Evolutionary conservation across 2,113 vertebrate species (phyloP).

Genomic region (Chionomys nivalis): DNA sequence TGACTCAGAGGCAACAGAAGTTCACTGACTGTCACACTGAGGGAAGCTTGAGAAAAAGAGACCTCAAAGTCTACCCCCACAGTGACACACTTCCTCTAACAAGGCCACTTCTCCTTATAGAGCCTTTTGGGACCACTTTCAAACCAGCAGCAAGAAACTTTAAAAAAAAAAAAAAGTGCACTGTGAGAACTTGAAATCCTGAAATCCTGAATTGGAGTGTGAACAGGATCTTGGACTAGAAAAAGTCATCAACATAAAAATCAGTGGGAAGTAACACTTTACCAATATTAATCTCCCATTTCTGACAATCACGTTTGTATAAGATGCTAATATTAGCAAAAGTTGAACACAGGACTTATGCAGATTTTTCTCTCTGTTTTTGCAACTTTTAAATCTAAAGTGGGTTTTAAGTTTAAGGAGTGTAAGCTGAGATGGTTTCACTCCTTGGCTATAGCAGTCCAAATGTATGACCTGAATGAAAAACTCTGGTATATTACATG

Average conservation of each 20-base stretch:
- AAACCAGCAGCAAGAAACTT: not conserved
- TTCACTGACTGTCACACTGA: not conserved
- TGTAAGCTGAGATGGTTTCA: not conserved
- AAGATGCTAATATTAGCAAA: not conserved
- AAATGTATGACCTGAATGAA: not conserved
- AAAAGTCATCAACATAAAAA: not conserved
- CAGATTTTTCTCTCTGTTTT: not conserved
- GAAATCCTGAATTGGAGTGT: not conserved
- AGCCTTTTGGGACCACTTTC: not conserved
- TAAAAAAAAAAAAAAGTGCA: too few relatives aligned
- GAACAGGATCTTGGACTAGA: not conserved
- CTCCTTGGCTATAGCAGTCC: not conserved
- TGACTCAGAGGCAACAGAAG: not conserved
- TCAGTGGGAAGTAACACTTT: not conserved
- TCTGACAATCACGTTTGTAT: not conserved
- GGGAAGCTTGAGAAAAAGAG: not conserved
- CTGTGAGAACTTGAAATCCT: not conserved
- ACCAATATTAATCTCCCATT: not conserved
- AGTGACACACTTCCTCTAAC: not conserved
- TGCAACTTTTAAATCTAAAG: slow-evolving; percentile 3
- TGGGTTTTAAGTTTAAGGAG: not conserved
- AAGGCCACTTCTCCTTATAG: not conserved
- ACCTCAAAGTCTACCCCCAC: not conserved
- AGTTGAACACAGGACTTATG: not conserved
- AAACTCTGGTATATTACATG: not conserved